phyloP scores from a whole-genome alignment of 1,140 invertebrate genomes.

The Pristionchus pacificus region DNA sequence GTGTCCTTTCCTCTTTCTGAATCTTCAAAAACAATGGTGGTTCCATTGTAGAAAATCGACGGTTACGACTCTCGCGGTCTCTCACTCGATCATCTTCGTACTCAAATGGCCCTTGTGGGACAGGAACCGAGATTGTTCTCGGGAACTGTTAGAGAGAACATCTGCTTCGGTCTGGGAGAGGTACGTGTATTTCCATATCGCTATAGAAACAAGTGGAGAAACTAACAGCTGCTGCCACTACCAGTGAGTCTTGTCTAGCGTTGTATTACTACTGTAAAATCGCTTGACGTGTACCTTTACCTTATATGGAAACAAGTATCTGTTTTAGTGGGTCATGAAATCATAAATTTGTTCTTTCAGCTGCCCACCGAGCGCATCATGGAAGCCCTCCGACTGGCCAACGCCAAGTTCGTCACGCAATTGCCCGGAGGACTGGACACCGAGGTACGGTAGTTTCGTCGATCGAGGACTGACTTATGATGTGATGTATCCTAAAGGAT shows the following conservation, averaged over 20 bases:
- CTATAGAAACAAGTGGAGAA: too few species aligned
- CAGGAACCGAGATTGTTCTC: slow-evolving; percentile 58
- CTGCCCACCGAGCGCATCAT: slow-evolving; percentile 42
- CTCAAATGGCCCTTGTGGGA: slow-evolving; percentile 55
- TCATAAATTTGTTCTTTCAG: not conserved
- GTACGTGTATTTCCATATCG: slow-evolving; percentile 1
- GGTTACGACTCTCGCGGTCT: slow-evolving; percentile 25
- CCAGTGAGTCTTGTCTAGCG: too few species aligned
- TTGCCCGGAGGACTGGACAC: slow-evolving; percentile 63
- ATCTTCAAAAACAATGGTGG: not conserved
- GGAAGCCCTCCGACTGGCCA: slow-evolving; percentile 68
- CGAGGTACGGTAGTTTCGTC: slow-evolving; percentile 23
- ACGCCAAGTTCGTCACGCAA: slow-evolving; percentile 71
- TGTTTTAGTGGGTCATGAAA: not conserved
- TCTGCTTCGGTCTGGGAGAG: slow-evolving; percentile 33
- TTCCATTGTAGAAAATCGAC: slow-evolving; percentile 27
- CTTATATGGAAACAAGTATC: not conserved
- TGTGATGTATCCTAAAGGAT: not conserved
- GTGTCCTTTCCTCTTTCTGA: not conserved
- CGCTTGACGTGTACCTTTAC: too few species aligned
- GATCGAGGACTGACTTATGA: too few species aligned
- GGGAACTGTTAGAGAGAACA: slow-evolving; percentile 55
- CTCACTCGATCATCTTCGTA: slow-evolving; percentile 31
- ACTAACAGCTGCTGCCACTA: too few species aligned
- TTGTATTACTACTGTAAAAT: too few species aligned